A percentile compares a stretch with the other conserved stretches of the same genome.
Evolutionary conservation across 1,140 invertebrate genomes (phyloP).

Genomic region (Aplysia californica): DNA sequence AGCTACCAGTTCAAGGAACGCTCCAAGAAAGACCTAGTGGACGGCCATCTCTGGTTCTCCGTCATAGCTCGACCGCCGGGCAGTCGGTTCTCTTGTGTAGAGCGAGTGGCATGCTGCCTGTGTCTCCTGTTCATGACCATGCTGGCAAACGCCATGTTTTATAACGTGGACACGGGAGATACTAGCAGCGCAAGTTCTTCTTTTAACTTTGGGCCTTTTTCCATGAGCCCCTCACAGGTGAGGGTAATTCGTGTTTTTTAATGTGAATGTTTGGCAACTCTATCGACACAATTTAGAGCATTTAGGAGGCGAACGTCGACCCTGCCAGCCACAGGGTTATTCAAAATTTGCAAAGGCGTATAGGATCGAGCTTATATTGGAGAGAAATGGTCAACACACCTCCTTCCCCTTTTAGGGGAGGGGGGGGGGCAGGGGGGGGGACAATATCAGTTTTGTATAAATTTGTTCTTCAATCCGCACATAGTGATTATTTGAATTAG

Average conservation of each 20-base stretch:
- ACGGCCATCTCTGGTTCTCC: conserved; percentile 74
- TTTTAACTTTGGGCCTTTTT: conserved; percentile 17
- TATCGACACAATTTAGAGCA: too few relatives aligned
- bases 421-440: too few relatives aligned
- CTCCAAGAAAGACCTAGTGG: conserved; percentile 68
- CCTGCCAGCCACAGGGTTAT: too few relatives aligned
- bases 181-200: not conserved
- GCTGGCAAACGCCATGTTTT: conserved; percentile 73
- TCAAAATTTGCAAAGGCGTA: too few relatives aligned
- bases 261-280: too few relatives aligned
- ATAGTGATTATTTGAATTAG: too few relatives aligned
- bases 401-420: too few relatives aligned
- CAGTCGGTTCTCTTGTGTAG: conserved; percentile 69
- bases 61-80: conserved; percentile 71
- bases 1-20: conserved; percentile 69
- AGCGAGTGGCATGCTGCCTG: conserved; percentile 72
- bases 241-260: not conserved
- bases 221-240: not conserved
- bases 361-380: too few relatives aligned
- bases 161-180: conserved; percentile 38
- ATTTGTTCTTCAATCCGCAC: too few relatives aligned
- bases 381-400: too few relatives aligned
- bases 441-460: too few relatives aligned
- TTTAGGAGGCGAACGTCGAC: too few relatives aligned
- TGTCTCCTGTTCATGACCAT: conserved; percentile 71